phyloP scores from a whole-genome alignment of 2,797 vertebrate genomes.

The Fistularia tabacaria region DNA sequence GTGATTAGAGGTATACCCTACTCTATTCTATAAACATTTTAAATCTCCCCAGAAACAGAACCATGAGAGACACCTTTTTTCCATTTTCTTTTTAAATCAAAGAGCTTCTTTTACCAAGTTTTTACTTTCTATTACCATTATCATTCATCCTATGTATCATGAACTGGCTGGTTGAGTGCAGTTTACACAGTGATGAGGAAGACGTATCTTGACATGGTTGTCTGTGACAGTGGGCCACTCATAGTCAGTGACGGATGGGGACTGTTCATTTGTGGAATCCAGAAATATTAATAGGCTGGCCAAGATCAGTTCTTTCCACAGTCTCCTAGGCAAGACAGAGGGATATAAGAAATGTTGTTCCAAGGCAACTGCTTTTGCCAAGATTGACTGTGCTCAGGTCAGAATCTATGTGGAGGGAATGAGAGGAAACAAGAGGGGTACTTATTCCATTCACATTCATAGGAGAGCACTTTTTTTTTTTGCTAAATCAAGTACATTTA shows the following conservation, averaged over 20 bases:
- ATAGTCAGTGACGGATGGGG: conserved; percentile 41
- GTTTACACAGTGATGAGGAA: conserved; percentile 13
- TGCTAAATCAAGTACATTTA: no score
- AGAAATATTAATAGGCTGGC: conserved; percentile 53
- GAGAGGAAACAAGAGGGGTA: conserved; percentile 24
- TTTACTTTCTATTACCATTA: no score
- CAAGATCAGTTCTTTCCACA: conserved; percentile 53
- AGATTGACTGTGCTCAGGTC: conserved; percentile 51
- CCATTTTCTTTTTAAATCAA: no score
- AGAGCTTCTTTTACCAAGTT: no score
- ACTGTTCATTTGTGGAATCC: conserved; percentile 47
- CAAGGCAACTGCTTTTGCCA: conserved; percentile 47
- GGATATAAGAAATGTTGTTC: conserved; percentile 40
- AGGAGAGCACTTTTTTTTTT: conserved; percentile 18
- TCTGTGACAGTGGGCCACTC: background rate
- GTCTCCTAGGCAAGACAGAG: conserved; percentile 42
- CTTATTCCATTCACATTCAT: conserved; percentile 44
- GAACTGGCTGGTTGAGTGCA: no score
- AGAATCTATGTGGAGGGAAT: conserved; percentile 42
- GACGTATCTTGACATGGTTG: conserved; percentile 11
- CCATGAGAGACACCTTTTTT: no score
- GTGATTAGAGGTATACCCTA: no score
- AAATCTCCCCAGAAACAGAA: no score
- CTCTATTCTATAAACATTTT: no score
- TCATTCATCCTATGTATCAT: no score